phyloP scores from a whole-genome alignment of 2,888 invertebrate genomes.

The Andricus quercusramuli region DNA sequence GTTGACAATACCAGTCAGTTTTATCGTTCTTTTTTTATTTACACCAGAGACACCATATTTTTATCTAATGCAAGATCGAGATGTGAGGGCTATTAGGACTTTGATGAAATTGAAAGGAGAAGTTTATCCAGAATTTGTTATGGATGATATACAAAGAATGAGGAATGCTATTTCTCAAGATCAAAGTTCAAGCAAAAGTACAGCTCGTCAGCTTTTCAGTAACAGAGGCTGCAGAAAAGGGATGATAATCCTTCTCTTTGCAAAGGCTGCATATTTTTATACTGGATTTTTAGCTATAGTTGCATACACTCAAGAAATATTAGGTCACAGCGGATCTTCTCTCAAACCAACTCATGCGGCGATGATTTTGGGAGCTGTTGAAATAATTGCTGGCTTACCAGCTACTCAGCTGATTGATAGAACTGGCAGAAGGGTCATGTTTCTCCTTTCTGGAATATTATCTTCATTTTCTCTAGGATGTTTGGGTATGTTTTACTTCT shows the following conservation, averaged over 20 bases:
- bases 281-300: constrained; percentile 83
- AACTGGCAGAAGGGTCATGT: constrained; percentile 82
- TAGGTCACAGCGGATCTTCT: constrained; percentile 80
- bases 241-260: constrained; percentile 81
- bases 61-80: constrained; percentile 80
- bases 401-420: constrained; percentile 83
- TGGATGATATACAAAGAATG: constrained; percentile 81
- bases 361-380: constrained; percentile 81
- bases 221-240: constrained; percentile 81
- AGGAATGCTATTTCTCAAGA: constrained; percentile 80
- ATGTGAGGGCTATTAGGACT: constrained; percentile 80
- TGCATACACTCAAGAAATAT: constrained; percentile 83
- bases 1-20: constrained; percentile 81
- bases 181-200: background rate
- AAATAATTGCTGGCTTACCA: constrained; percentile 81
- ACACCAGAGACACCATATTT: constrained; percentile 86
- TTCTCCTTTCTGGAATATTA: constrained; percentile 82
- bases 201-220: constrained; percentile 75
- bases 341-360: constrained; percentile 80
- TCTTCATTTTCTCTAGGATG: constrained; percentile 80
- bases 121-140: constrained; percentile 78
- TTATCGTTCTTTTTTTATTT: constrained; percentile 81
- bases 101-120: constrained; percentile 81
- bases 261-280: constrained; percentile 84
- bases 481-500: constrained; percentile 81